phyloP scores from a whole-genome alignment of 2,113 vertebrate species.

The Arizona elegans region DNA sequence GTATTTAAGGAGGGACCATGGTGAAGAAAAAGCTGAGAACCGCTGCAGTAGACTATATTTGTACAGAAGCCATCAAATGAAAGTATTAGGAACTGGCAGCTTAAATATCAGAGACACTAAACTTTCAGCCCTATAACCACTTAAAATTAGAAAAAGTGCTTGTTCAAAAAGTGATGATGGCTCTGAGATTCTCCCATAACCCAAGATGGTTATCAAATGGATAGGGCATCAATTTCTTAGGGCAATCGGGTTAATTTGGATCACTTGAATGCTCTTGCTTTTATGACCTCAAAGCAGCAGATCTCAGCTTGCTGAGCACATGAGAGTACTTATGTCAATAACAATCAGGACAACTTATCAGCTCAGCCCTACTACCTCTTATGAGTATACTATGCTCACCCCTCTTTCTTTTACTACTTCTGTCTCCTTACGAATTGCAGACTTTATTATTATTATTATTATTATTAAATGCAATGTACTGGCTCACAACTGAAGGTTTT shows the following conservation, averaged over 20 bases:
- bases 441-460: not conserved
- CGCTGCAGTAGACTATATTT: not conserved
- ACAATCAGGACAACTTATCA: conserved; percentile 30
- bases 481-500: not conserved
- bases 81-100: not conserved
- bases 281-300: conserved; percentile 16
- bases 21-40: not conserved
- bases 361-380: conserved; percentile 14
- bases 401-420: not conserved
- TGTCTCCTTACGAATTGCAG: conserved; percentile 15
- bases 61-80: not conserved
- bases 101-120: not conserved
- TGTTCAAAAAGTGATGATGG: not conserved
- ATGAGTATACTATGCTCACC: not conserved
- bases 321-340: conserved; percentile 26
- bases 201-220: conserved; percentile 18
- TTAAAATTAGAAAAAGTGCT: not conserved
- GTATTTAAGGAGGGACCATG: not conserved
- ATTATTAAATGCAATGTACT: not conserved
- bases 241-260: conserved; percentile 33
- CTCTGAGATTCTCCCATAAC: not conserved
- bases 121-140: not conserved
- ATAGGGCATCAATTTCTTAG: conserved; percentile 9
- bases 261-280: conserved; percentile 47
- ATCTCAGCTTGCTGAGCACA: conserved; percentile 38